Conservation (phyloP, 2,888 invertebrate genomes). For the Cephus rjabovi region DNA sequence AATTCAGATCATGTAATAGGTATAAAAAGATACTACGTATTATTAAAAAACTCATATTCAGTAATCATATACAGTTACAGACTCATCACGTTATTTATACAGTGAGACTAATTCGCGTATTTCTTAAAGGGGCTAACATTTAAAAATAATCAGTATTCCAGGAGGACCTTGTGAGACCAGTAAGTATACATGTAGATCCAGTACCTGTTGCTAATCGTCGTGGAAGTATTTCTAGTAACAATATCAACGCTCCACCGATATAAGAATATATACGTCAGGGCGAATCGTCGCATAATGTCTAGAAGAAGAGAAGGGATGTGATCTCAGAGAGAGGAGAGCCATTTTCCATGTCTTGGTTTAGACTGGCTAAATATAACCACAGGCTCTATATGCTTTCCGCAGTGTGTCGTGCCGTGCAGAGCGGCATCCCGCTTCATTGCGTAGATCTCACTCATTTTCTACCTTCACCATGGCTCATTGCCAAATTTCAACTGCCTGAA, state of each 20-base stretch:
- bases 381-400: constrained; percentile 58
- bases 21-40: not conserved
- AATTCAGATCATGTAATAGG: too few relatives aligned
- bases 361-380: constrained; percentile 63
- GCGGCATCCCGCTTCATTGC: constrained; percentile 53
- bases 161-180: not conserved
- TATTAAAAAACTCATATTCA: not conserved
- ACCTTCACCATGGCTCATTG: constrained; percentile 52
- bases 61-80: not conserved
- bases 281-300: constrained; percentile 6
- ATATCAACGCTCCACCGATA: not conserved
- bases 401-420: constrained; percentile 55
- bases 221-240: not conserved
- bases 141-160: not conserved
- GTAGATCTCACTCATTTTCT: constrained; percentile 56
- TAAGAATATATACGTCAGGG: not conserved
- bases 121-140: not conserved
- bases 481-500: constrained; percentile 51
- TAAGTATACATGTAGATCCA: not conserved
- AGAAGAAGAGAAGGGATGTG: constrained; percentile 29
- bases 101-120: not conserved
- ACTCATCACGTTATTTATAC: not conserved
- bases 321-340: constrained; percentile 54
- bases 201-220: not conserved
- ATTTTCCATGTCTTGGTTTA: constrained; percentile 66